Conservation (phyloP, 35 echinoderm and acorn worm genomes). For the Lytechinus pictus region DNA sequence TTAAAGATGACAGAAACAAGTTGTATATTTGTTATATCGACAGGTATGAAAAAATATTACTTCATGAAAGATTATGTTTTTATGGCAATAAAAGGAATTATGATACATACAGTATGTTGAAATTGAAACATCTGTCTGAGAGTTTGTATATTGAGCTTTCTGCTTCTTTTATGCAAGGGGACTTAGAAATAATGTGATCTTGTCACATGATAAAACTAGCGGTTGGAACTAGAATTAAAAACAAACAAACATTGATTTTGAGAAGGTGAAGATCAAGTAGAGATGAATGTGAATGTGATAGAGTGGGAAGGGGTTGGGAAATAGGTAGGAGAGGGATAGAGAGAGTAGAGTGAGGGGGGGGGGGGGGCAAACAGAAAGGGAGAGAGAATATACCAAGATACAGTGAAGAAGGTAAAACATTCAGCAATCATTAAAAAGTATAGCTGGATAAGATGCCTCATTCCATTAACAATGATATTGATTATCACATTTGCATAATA, state of each 20-base stretch:
- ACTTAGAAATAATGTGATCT: too few species aligned
- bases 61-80: not conserved
- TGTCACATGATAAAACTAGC: too few species aligned
- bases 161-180: too few species aligned
- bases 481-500: too few species aligned
- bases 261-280: too few species aligned
- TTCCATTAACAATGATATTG: too few species aligned
- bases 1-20: not conserved
- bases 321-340: not conserved
- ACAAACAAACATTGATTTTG: too few species aligned
- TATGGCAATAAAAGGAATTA: not conserved
- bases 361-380: not conserved
- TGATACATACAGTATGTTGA: not conserved
- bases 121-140: not conserved
- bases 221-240: too few species aligned
- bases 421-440: too few species aligned
- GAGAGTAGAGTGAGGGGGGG: not conserved
- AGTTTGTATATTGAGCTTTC: not conserved
- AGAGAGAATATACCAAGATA: not conserved
- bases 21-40: not conserved
- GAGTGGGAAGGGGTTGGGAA: too few species aligned
- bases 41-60: not conserved
- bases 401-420: not conserved
- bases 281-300: too few species aligned
- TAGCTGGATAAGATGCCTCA: too few species aligned